These are phyloP conservation scores for Heliconius ismenius DNA, from an alignment of 2,888 invertebrate genomes.

Conservation along the genomic window DNA sequence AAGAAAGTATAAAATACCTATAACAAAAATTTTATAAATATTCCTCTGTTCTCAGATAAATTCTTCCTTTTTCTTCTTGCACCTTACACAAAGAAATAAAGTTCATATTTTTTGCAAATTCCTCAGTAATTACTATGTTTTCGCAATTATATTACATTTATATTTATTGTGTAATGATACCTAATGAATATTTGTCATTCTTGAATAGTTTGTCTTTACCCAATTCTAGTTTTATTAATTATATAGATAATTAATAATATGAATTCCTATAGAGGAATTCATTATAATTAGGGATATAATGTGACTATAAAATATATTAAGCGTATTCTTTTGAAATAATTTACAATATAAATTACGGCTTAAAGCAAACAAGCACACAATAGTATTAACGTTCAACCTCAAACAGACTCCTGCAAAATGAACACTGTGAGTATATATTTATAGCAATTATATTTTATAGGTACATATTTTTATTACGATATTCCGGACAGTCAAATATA, in stretches of 20 bases:
- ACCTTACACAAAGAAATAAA: no score
- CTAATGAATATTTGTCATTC: not conserved
- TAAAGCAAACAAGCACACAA: not conserved
- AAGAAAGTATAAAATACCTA: no score
- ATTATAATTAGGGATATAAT: slow-evolving; percentile 4
- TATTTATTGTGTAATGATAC: not conserved
- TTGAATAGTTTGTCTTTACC: not conserved
- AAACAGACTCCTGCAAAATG: not conserved
- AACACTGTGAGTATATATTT: slow-evolving; percentile 4
- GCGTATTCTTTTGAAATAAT: not conserved
- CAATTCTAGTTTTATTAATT: not conserved
- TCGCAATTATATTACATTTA: no score
- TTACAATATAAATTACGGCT: not conserved
- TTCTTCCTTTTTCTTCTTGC: no score
- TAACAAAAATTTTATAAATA: no score
- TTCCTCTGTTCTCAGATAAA: no score
- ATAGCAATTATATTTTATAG: not conserved
- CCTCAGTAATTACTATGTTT: no score
- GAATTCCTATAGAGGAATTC: not conserved
- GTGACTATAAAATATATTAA: not conserved
- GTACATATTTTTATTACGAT: not conserved
- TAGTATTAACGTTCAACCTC: not conserved
- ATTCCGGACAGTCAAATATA: not conserved
- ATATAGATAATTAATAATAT: no score
- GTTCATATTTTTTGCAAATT: no score